Evolutionary conservation across 1,140 invertebrate genomes (phyloP), one percentile per base, ranked within the genome.

Genomic region (Muscidifurax raptorellus): DNA sequence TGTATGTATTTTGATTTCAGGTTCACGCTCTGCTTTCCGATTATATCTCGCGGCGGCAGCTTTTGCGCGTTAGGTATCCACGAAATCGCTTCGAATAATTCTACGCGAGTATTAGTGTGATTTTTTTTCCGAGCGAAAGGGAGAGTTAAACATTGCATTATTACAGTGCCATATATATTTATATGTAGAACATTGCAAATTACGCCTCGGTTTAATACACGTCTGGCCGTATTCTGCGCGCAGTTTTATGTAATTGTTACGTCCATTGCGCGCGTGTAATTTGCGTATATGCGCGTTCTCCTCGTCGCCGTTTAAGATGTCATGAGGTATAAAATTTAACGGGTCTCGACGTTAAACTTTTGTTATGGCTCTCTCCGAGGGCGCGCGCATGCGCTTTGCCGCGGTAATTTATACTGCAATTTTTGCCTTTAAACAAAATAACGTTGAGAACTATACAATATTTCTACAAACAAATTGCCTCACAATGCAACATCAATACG

Each of bases 1-100:
- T 22, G 13, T 12, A 22, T n/a, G 44, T 67, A 77, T 77, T 78
- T 78, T 18, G 71, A 66, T 84, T 84, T 84, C 83, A 84, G 77
- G 83, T 84, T 84, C 83, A 80, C 40, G 30, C 22, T 64, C 69
- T n/a, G 25, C 44, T 69, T 83, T 83, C 15, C 15, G 72, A 15
- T 82, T n/a, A 27, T 22, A 30, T 81, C 18, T 74, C 27, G 64
- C 22, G 64, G 59, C 59, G 36, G 36, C 9, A 40, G 32, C 9
- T 36, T 7, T 36, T 36, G 32, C 32, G 5, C 9, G 5, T 36
- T 36, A 36, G 5, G n/a, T n/a, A n/a, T n/a, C n/a, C n/a, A n/a
- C n/a, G n/a, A n/a, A 40, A 15, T 47, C 44, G 10, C 44, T 47
- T 47, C 32, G 32, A 36, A 36, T 36, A 7, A 7, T 40, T 40